Conservation (phyloP, 2,888 invertebrate species). For the Merodon equestris region DNA sequence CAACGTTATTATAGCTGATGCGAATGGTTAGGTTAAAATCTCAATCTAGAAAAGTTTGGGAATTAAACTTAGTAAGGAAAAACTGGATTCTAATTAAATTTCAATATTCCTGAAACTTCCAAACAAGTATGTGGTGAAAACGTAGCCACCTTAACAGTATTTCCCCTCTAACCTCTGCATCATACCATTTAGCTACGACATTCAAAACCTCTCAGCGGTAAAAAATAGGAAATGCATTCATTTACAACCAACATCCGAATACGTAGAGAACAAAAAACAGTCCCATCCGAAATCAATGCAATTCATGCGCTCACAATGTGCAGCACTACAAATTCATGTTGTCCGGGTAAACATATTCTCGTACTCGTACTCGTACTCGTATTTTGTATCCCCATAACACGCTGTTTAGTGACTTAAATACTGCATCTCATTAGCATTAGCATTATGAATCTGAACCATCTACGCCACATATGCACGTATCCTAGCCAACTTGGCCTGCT, state of each 20-base stretch:
- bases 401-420: slow-evolving; percentile 26
- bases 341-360: slow-evolving; percentile 1
- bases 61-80: no score
- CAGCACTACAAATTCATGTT: slow-evolving; percentile 22
- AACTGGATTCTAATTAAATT: no score
- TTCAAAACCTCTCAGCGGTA: not conserved
- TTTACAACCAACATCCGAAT: slow-evolving; percentile 7
- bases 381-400: slow-evolving; percentile 22
- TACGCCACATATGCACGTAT: not conserved
- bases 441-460: slow-evolving; percentile 21
- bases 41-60: no score
- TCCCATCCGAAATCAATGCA: slow-evolving; percentile 23
- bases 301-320: slow-evolving; percentile 32
- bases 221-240: no score
- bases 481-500: slow-evolving; percentile 3
- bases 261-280: slow-evolving; percentile 5
- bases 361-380: slow-evolving; percentile 19
- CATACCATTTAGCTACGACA: not conserved
- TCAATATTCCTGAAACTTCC: no score
- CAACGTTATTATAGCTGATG: no score
- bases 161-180: no score
- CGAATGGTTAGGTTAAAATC: no score
- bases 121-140: no score
- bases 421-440: slow-evolving; percentile 65
- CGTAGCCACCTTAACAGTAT: no score